Percentiles rank a stretch among this genome's conserved stretches.
Conservation (phyloP, 2,113 vertebrate genomes). For the Lophotis ruficrista region DNA sequence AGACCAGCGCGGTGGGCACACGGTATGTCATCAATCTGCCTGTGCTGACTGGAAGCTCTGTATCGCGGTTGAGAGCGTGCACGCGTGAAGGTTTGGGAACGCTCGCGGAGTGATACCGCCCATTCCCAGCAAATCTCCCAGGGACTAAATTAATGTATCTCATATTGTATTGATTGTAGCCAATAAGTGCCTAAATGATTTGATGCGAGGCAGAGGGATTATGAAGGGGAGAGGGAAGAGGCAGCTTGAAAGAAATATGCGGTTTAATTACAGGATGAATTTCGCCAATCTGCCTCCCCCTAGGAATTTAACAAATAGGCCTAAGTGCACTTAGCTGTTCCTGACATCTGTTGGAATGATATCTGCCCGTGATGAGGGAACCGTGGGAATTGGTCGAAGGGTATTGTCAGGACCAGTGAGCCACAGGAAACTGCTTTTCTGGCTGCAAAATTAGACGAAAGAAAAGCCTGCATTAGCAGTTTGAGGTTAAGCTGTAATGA, state of each 20-base stretch:
- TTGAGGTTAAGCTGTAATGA: conserved; percentile 28
- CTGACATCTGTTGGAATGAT: conserved; percentile 81
- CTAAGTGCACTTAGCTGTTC: conserved; percentile 80
- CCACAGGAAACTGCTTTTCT: conserved; percentile 53
- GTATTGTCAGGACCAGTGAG: conserved; percentile 59
- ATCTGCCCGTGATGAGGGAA: conserved; percentile 67
- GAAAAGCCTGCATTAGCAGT: conserved; percentile 52
- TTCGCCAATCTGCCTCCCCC: conserved; percentile 67
- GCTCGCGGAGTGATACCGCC: conserved; percentile 55
- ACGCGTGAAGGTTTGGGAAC: not conserved
- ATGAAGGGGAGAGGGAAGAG: conserved; percentile 55
- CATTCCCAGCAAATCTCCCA: conserved; percentile 75
- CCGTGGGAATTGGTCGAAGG: conserved; percentile 69
- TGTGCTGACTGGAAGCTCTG: not conserved
- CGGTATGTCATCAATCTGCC: conserved; percentile 35
- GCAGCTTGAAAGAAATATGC: conserved; percentile 75
- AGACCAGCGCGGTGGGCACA: conserved; percentile 47
- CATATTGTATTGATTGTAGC: conserved; percentile 82
- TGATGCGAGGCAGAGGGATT: conserved; percentile 73
- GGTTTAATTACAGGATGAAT: conserved; percentile 83
- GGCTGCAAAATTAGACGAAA: conserved; percentile 35
- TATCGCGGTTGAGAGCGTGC: not conserved
- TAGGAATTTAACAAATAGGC: conserved; percentile 82
- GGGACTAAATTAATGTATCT: conserved; percentile 79
- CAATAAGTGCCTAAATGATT: conserved; percentile 82